Conservation (phyloP, 2,797 vertebrate species). For the Siniperca scherzeri region DNA sequence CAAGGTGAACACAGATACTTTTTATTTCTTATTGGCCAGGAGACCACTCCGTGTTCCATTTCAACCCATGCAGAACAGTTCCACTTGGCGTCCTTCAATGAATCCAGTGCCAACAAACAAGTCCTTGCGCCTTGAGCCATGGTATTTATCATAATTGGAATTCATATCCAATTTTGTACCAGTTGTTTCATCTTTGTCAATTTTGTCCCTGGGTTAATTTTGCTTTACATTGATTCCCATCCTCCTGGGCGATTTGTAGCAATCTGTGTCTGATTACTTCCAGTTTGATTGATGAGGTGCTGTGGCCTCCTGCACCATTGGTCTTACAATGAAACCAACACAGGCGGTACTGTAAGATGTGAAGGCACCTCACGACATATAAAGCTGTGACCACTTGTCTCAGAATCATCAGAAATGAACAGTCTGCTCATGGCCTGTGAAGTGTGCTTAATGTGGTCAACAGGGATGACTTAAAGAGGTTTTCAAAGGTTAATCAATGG, state of each 20-base stretch:
- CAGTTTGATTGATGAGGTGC: constrained; percentile 73
- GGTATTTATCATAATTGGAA: constrained; percentile 74
- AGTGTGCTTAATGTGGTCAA: constrained; percentile 34
- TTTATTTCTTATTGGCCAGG: constrained; percentile 21
- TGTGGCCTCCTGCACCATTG: constrained; percentile 43
- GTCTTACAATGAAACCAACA: constrained; percentile 22
- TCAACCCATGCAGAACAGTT: constrained; percentile 53
- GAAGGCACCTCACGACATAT: neutral
- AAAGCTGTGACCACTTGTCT: constrained; percentile 17
- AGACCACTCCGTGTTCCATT: constrained; percentile 24
- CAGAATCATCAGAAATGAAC: constrained; percentile 5
- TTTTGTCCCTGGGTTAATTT: constrained; percentile 75
- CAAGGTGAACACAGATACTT: constrained; percentile 19
- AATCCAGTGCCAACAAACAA: constrained; percentile 57
- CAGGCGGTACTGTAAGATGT: constrained; percentile 23
- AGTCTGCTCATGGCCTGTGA: constrained; percentile 5
- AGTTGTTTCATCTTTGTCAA: constrained; percentile 78
- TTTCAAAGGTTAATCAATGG: constrained; percentile 57
- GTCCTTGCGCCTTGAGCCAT: constrained; percentile 27
- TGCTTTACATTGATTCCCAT: constrained; percentile 76
- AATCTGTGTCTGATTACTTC: constrained; percentile 75
- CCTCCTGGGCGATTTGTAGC: constrained; percentile 76
- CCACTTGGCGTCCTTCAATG: constrained; percentile 50
- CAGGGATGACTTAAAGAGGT: constrained; percentile 31
- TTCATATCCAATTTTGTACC: constrained; percentile 68